Base-by-base conservation (phyloP, 2,888 invertebrate genomes). In the Biston betularia region DNA sequence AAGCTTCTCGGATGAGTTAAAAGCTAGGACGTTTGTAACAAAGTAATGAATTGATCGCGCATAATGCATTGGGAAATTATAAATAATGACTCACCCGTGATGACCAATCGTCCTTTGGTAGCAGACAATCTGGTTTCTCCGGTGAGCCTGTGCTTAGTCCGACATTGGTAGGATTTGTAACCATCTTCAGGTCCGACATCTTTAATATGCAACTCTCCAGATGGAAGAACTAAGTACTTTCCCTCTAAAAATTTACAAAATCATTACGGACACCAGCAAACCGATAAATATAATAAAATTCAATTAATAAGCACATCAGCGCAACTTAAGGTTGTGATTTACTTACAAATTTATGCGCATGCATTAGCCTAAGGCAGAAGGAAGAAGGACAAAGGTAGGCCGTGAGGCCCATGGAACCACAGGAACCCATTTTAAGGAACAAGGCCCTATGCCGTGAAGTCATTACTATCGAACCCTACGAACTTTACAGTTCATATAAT, bases 101-200 rank as follows among this genome's bases (percentile, higher is more conserved):
- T 98, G 92, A 98, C 98, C 80, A 98, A 95, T 83, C 98, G 96
- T 91, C 98, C 98, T 88, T 98, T 98, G 66, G 98, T 98, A 63
- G 98, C 98, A 80, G 98, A 98, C 76, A 98, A 94, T 86, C 98
- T 95, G 64, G 98, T 98, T 95, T 98, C 98, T 76, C 98, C 98
- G 77, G 98, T 98, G 63, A 98, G 95, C 82, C 98, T 96, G 87
- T 98, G 98, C 89, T 98, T 98, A 68, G 98, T 98, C 79, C 98
- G 96, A 89, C 98, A 98, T 91, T 98, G 98, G 88, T 98, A 98
- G 69, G 97, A 97, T 92, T 98, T 98, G 92, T 97, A 97, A 72
- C 98, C 98, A 90, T 99, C 98, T 89, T 98, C 98, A 72, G 98
- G 98, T 89, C 97, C 97, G 70, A 98, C 98, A 94, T 98, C 98